phyloP scores from a whole-genome alignment of 1,140 invertebrate genomes.

The Sinonovacula constricta region DNA sequence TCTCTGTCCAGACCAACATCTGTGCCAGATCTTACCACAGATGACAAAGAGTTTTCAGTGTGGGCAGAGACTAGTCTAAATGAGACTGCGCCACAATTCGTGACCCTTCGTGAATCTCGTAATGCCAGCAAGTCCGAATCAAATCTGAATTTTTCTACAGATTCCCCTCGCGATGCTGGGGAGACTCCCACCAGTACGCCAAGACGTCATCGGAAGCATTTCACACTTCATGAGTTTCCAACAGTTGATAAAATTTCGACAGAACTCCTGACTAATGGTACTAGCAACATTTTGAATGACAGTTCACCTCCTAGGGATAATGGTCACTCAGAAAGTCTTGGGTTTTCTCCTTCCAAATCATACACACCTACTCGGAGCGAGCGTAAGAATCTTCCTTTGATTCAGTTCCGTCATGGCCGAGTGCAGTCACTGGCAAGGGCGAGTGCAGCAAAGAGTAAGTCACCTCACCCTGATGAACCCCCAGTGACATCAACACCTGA shows the following conservation, averaged over 20 bases:
- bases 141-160: slow-evolving; percentile 22
- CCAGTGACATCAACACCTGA: slow-evolving; percentile 22
- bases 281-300: too few species aligned
- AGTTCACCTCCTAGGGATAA: too few species aligned
- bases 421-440: slow-evolving; percentile 15
- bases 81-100: neutral
- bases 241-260: slow-evolving; percentile 22
- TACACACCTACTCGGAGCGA: neutral
- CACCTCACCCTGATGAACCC: slow-evolving; percentile 37
- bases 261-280: slow-evolving; percentile 7
- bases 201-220: slow-evolving; percentile 36
- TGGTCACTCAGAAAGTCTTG: neutral
- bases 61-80: slow-evolving; percentile 19
- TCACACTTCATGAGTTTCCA: slow-evolving; percentile 43
- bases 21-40: slow-evolving; percentile 33
- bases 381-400: slow-evolving; percentile 38
- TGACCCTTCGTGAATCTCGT: neutral
- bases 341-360: neutral
- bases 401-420: slow-evolving; percentile 39
- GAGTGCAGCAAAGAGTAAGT: slow-evolving; percentile 7
- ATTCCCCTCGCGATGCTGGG: slow-evolving; percentile 22
- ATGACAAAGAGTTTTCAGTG: slow-evolving; percentile 42
- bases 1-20: slow-evolving; percentile 39
- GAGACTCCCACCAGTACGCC: slow-evolving; percentile 42
- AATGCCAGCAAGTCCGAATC: slow-evolving; percentile 46